Percentiles rank a stretch among this genome's conserved stretches.
These are phyloP conservation scores for Etheostoma nigrum DNA, from an alignment of 2,797 vertebrate genomes.

Conservation along the genomic window DNA sequence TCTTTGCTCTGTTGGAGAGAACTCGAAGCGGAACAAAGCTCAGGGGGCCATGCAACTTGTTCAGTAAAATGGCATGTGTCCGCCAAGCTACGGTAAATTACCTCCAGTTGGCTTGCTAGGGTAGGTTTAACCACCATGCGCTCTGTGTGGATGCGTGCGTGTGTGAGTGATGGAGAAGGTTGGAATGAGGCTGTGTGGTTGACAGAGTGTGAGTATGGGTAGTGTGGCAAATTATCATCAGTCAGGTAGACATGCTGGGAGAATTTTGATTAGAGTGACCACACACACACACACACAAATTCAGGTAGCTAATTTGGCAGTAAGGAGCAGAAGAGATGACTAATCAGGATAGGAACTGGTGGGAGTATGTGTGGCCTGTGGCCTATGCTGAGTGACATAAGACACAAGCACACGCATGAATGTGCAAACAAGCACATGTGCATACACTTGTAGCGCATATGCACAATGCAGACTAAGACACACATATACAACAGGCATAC, in stretches of 20 bases:
- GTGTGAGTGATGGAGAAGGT: conserved; percentile 40
- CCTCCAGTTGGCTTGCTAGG: conserved; percentile 78
- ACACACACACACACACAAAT: conserved; percentile 30
- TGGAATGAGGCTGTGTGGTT: conserved; percentile 63
- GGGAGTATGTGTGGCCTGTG: conserved; percentile 63
- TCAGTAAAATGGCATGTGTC: conserved; percentile 82
- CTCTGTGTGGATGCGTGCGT: conserved; percentile 30
- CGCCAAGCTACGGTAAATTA: conserved; percentile 81
- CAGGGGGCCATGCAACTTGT: conserved; percentile 75
- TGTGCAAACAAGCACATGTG: not conserved
- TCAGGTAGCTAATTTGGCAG: conserved; percentile 67
- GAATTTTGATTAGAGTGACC: conserved; percentile 74
- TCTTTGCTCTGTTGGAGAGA: conserved; percentile 75
- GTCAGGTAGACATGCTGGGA: conserved; percentile 62
- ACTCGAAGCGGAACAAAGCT: conserved; percentile 73
- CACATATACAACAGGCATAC: conserved; percentile 13
- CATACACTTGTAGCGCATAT: conserved; percentile 2
- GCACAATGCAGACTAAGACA: conserved; percentile 23
- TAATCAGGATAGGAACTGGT: conserved; percentile 69
- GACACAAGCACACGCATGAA: conserved; percentile 34
- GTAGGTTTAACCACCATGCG: conserved; percentile 72
- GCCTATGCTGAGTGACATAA: conserved; percentile 64
- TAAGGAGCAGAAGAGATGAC: conserved; percentile 57
- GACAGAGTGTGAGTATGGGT: conserved; percentile 52
- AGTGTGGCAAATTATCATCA: conserved; percentile 70